Base-by-base conservation (phyloP, 1,140 invertebrate genomes). In the Polypedilum pembai region DNA sequence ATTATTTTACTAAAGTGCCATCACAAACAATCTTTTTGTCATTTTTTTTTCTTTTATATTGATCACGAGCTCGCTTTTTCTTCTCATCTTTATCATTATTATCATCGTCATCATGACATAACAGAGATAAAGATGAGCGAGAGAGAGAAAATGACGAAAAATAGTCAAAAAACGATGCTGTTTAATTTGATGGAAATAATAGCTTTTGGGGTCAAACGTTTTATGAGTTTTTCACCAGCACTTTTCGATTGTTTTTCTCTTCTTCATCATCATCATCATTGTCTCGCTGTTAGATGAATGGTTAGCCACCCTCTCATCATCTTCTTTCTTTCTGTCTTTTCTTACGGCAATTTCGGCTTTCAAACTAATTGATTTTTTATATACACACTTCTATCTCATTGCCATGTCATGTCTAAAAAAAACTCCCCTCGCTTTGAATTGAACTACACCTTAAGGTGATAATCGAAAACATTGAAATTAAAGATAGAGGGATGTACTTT, bases 111-210 rank as follows among this genome's bases (percentile, higher is more conserved):
- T 33, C 24, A 56, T 56, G 45, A 56, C n/a, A 12, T 56, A n/a
- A 56, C 45, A 56, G 24, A 4, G 41, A 45, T 45, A 45, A 15
- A 8, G 10, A 41, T 41, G 40, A 41, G 40, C 40, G 5, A 41
- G 5, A 10, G 41, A 45, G 8, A 45, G 15, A 45, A 45, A 45
- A 45, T 56, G 45, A 56, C n/a, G 45, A 56, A 12, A 33, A 15
- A 56, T 56, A 56, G 12, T 4, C 12, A 12, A 56, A 15, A 56
- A 56, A 56, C n/a, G 45, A 69, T 8, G 17, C 17, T 69, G 65
- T 20, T 69, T 69, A 69, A 69, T 69, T 69, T 69, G 65, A 69
- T 69, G 65, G 65, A 69, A 69, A 69, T 69, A 69, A 69, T 69
- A 18, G 18, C 20, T 69, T 69, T 69, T 69, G 65, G 65, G 65